Base-by-base conservation (phyloP, 2,113 vertebrate species). In the Crotalus viridis region DNA sequence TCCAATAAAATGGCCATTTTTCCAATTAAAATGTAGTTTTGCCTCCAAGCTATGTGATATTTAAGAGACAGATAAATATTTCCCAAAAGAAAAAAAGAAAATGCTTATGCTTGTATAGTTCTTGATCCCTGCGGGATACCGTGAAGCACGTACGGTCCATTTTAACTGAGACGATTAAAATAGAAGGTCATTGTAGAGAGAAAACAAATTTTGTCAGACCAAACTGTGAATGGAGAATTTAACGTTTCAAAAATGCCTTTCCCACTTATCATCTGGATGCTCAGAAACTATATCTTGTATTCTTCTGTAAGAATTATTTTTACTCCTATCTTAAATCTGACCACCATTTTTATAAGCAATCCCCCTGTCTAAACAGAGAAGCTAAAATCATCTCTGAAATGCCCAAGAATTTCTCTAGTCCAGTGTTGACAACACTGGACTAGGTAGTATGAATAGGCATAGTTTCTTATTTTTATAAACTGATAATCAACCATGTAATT, bases 61-160 rank as follows among this genome's bases (percentile, higher is more conserved):
- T 88, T 92, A 10, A 43, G 57, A 88, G n/a, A 88, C 48, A 10
- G 43, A 52, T 43, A 24, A 28, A 48, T n/a, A 61, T 69, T 88
- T 88, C 59, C n/a, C 5, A 52, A 57, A 89, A 51, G 48, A 51
- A 51, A 51, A 51, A 51, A 51, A 51, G 48, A 51, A 51, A 51
- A 51, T 51, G 56, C 87, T 95, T 93, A 92, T 22, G 15, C 88
- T 93, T 3, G 91, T 57, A 61, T 86, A 89, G 0, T 0, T 93
- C 0, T 39, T 69, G 0, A 33, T 95, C 94, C 85, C 91, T 92
- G 91, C 64, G 28, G 19, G 87, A 81, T 56, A 64, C 0, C 92
- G 46, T 8, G 52, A 92, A 93, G 94, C 26, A 93, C 92, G 3
- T 93, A 95, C 94, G 26, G 91, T 4, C 89, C 95, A 15, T 85